Conservation (phyloP, 2,797 vertebrate genomes). For the Florisuga fusca region DNA sequence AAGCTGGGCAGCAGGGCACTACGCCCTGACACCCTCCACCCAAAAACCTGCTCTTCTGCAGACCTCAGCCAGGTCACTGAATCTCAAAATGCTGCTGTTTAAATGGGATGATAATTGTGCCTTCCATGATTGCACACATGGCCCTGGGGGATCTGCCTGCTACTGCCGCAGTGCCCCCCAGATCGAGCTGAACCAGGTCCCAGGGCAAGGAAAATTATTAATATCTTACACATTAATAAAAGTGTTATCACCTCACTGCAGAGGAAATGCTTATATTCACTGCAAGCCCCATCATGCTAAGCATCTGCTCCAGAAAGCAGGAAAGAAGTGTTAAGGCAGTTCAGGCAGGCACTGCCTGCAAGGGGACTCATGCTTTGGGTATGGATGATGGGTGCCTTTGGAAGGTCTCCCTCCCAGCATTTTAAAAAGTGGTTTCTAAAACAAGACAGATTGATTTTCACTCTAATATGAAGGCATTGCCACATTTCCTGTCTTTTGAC, state of each 20-base stretch:
- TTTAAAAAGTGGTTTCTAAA: not conserved
- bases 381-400: not conserved
- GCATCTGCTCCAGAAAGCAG: constrained; percentile 2
- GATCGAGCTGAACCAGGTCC: not conserved
- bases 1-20: not conserved
- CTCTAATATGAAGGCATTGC: not conserved
- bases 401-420: not conserved
- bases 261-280: not conserved
- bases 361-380: not conserved
- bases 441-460: constrained; percentile 7
- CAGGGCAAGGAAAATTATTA: constrained; percentile 32
- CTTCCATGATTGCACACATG: not conserved
- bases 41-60: not conserved
- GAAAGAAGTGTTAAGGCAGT: not conserved
- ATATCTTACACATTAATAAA: constrained; percentile 42
- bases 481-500: not conserved
- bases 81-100: not conserved
- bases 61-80: not conserved
- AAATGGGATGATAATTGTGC: not conserved
- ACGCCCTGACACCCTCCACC: not conserved
- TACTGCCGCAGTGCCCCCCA: not conserved
- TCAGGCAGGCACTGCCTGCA: not conserved
- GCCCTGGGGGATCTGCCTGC: not conserved
- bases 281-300: constrained; percentile 23
- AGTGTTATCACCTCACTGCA: constrained; percentile 34